These are phyloP conservation scores for Thereva unica DNA, from an alignment of 2,888 invertebrate species.

Conservation along the genomic window DNA sequence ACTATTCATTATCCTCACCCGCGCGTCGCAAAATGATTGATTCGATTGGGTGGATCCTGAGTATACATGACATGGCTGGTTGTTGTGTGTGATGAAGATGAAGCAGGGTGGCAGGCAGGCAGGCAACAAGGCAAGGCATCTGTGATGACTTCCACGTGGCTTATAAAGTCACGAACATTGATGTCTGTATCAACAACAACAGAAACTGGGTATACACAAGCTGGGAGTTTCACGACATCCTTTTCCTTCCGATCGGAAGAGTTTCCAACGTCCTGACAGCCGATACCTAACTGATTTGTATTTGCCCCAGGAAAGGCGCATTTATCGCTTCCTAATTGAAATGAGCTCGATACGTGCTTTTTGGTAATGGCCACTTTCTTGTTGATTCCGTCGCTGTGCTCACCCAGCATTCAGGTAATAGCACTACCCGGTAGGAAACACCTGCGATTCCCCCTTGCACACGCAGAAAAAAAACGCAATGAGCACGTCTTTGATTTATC, in stretches of 20 bases:
- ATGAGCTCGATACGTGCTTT: slow-evolving; percentile 28
- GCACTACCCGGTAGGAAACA: slow-evolving; percentile 7
- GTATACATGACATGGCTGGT: too few species aligned
- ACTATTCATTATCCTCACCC: too few species aligned
- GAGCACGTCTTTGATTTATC: slow-evolving; percentile 10
- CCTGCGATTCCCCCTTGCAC: slow-evolving; percentile 2
- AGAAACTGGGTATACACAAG: too few species aligned
- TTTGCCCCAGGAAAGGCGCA: slow-evolving; percentile 24
- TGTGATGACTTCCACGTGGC: neutral
- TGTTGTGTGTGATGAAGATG: too few species aligned
- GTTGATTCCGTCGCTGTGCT: slow-evolving; percentile 22
- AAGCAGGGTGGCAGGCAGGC: too few species aligned
- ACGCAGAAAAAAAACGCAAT: slow-evolving; percentile 3
- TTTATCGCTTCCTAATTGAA: slow-evolving; percentile 32
- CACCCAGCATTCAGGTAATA: neutral
- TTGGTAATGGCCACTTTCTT: slow-evolving; percentile 20
- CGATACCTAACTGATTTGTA: slow-evolving; percentile 8
- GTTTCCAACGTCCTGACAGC: neutral
- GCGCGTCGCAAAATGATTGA: too few species aligned
- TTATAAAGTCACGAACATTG: slow-evolving; percentile 16
- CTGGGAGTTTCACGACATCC: neutral
- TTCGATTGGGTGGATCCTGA: too few species aligned
- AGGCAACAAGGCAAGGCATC: too few species aligned
- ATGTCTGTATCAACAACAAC: neutral
- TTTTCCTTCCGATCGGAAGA: neutral